phyloP scores from a whole-genome alignment of 2,888 invertebrate genomes.

The Anorthoa munda region DNA sequence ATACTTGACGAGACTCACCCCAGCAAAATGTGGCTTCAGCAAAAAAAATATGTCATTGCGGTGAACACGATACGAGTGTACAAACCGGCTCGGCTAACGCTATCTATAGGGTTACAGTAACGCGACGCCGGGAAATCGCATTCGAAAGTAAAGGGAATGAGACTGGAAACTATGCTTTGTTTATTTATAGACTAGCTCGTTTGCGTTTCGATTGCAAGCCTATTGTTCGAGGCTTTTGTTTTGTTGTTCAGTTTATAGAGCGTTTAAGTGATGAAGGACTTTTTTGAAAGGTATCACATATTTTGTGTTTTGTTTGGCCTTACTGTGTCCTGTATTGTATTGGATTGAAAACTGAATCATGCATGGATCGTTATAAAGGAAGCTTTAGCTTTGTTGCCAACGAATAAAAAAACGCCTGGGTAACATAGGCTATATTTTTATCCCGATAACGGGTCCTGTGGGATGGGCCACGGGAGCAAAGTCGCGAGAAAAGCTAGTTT shows the following conservation, averaged over 20 bases:
- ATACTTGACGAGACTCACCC: conserved; percentile 11
- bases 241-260: conserved; percentile 43
- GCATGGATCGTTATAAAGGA: background rate
- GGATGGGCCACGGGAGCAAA: too few relatives aligned
- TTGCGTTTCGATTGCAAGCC: conserved; percentile 66
- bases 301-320: conserved; percentile 11
- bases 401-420: background rate
- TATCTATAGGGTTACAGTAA: conserved; percentile 78
- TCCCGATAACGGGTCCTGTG: too few relatives aligned
- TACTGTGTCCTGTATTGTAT: background rate
- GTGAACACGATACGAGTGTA: conserved; percentile 71
- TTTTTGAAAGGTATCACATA: conserved; percentile 44
- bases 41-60: conserved; percentile 72
- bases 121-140: conserved; percentile 78
- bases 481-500: too few relatives aligned
- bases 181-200: conserved; percentile 68
- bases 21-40: conserved; percentile 46
- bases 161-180: conserved; percentile 72
- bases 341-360: conserved; percentile 11
- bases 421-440: too few relatives aligned
- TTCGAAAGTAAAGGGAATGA: conserved; percentile 76
- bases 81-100: conserved; percentile 70
- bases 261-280: conserved; percentile 52
- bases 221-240: conserved; percentile 66
- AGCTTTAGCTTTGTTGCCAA: background rate